A percentile compares a stretch with the other conserved stretches of the same genome.
These are phyloP conservation scores for Brachionus plicatilis DNA, from an alignment of 1,140 invertebrate genomes.

Conservation along the genomic window DNA sequence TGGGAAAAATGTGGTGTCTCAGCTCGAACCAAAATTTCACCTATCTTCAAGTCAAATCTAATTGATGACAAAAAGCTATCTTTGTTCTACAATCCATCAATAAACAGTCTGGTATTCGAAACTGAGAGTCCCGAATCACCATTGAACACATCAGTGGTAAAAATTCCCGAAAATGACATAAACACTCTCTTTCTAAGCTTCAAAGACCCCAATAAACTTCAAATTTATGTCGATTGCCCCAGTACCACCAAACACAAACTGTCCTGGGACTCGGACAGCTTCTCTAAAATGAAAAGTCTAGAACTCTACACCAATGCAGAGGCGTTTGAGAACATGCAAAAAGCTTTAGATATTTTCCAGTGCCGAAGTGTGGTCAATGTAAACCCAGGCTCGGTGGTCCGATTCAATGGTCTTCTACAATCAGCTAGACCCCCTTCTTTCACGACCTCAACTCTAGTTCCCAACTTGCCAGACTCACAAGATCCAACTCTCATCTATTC, in stretches of 20 bases:
- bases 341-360: not conserved
- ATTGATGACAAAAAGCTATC: not conserved
- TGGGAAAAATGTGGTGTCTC: slow-evolving; percentile 19
- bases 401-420: not conserved
- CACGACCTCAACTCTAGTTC: not conserved
- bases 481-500: not conserved
- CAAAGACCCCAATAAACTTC: not conserved
- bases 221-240: not conserved
- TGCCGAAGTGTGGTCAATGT: not conserved
- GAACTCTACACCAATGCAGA: not conserved
- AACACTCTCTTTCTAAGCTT: slow-evolving; percentile 2
- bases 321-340: not conserved
- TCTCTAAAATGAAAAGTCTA: not conserved
- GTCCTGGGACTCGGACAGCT: not conserved
- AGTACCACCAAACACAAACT: not conserved
- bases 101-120: not conserved
- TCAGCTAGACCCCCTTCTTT: not conserved
- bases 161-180: not conserved
- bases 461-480: not conserved
- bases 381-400: not conserved
- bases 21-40: not conserved
- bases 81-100: not conserved
- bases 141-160: not conserved
- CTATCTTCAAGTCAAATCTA: not conserved
- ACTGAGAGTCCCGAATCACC: not conserved